Evolutionary conservation across 2,113 vertebrate species (phyloP).

Genomic region (Chionis minor): DNA sequence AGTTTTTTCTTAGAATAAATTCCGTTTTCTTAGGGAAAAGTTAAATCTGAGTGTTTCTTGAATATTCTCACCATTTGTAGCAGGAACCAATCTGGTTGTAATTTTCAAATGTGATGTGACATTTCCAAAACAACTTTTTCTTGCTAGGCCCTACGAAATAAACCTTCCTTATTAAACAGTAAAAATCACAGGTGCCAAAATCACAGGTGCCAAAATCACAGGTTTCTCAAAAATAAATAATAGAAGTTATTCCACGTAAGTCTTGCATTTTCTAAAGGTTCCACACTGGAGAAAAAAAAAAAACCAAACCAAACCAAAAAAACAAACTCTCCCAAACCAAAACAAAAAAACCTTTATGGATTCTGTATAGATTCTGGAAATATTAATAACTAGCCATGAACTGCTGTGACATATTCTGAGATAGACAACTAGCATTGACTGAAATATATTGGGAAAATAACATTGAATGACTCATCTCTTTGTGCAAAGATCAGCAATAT

Average conservation of each 20-base stretch:
- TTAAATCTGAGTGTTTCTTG: background rate
- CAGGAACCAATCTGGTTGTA: background rate
- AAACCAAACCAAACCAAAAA: background rate
- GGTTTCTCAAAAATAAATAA: background rate
- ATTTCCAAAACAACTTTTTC: background rate
- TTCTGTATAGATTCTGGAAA: background rate
- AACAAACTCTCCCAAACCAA: background rate
- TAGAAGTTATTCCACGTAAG: background rate
- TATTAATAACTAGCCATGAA: background rate
- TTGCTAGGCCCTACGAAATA: background rate
- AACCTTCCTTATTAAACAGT: background rate
- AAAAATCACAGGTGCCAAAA: background rate
- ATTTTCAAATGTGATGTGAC: background rate
- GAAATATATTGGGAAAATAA: background rate
- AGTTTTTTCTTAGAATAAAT: background rate
- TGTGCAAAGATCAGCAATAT: background rate
- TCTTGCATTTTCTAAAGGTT: background rate
- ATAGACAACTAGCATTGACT: background rate
- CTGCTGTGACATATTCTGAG: background rate
- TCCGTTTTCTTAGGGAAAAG: background rate
- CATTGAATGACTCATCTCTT: background rate
- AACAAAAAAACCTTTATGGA: background rate
- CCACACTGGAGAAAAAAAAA: background rate
- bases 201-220: no score
- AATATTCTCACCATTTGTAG: background rate